Evolutionary conservation across 2,797 vertebrate species (phyloP), one percentile per base, ranked within the genome.

Genomic region (Tadarida brasiliensis): DNA sequence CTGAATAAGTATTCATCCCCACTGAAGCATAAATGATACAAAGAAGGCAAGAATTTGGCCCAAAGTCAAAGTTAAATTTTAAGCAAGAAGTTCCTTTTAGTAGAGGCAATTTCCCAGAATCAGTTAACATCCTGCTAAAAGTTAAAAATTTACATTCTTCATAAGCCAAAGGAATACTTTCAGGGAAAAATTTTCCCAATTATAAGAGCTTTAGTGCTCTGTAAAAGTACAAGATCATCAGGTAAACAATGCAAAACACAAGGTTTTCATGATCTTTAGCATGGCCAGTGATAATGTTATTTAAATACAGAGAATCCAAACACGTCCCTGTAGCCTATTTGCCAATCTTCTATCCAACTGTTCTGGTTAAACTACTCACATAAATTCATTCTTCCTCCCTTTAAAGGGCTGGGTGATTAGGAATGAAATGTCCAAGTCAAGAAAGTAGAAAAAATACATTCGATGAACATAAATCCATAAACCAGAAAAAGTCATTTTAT

Each of bases 21-120:
- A 94, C 9, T 57, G 47, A 94, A 83, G 30, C 86, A 90, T 51
- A 87, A 92, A 94, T n/a, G 5, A 94, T 9, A 95, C 67, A 94
- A 88, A 91, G 33, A 86, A 54, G 56, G 63, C 24, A 85, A 16
- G 30, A 74, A 92, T 92, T 67, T 89, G 65, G 49, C 59, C 67
- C 30, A 61, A 96, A 74, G 3, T 82, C 70, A 56, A 78, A 77
- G 26, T 78, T 92, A 84, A 67, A 95, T 54, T 82, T 83, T 74
- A 57, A 57, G 33, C 77, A 95, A 93, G 15, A 90, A 91, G 35
- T 71, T 71, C 33, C 56, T 57, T 44, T 76, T 1, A 70, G 17
- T 54, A 92, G 15, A 49, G 17, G 10, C 20, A 92, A 39, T 91
- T 95, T 96, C 54, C 35, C 35, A 78, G 95, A 96, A 96, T 85